A percentile compares a stretch with the other conserved stretches of the same genome.
These are phyloP conservation scores for Sterrhoptilus dennistouni DNA, from an alignment of 2,113 vertebrate species.

Conservation along the genomic window DNA sequence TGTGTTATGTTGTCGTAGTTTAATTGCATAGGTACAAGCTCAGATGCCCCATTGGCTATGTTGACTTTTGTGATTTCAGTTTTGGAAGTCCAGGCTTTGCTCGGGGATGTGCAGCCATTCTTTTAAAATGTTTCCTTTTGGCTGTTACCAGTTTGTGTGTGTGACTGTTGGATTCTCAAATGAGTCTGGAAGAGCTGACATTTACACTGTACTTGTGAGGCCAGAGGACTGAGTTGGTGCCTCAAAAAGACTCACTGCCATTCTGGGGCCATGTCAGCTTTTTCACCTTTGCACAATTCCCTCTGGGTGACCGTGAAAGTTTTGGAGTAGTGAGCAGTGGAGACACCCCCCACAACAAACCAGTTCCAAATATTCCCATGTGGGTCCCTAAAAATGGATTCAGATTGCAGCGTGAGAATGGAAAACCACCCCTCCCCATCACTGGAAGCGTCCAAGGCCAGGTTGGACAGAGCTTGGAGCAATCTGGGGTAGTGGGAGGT, in stretches of 20 bases:
- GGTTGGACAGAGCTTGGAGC: accelerated
- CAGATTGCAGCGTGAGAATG: neutral
- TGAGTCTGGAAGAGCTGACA: neutral
- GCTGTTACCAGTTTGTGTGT: neutral
- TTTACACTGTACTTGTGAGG: neutral
- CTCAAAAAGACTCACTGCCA: neutral
- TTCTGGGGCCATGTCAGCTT: neutral
- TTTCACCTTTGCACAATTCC: neutral
- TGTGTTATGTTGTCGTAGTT: neutral
- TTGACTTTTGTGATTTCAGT: conserved; percentile 41
- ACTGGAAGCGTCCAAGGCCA: neutral
- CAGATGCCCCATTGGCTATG: conserved; percentile 22
- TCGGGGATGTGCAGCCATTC: conserved; percentile 23
- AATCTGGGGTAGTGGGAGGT: neutral
- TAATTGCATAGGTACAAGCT: conserved; percentile 50
- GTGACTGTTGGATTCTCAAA: neutral
- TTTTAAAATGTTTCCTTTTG: conserved; percentile 11
- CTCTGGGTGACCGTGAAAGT: neutral
- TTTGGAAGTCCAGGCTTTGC: conserved; percentile 21
- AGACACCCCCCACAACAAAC: neutral
- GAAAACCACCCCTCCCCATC: neutral
- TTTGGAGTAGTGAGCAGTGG: neutral
- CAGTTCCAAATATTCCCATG: neutral
- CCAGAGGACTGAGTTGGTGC: neutral
- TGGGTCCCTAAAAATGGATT: accelerated